Conservation (phyloP, 2,797 vertebrate genomes). For the Chiloscyllium punctatum region DNA sequence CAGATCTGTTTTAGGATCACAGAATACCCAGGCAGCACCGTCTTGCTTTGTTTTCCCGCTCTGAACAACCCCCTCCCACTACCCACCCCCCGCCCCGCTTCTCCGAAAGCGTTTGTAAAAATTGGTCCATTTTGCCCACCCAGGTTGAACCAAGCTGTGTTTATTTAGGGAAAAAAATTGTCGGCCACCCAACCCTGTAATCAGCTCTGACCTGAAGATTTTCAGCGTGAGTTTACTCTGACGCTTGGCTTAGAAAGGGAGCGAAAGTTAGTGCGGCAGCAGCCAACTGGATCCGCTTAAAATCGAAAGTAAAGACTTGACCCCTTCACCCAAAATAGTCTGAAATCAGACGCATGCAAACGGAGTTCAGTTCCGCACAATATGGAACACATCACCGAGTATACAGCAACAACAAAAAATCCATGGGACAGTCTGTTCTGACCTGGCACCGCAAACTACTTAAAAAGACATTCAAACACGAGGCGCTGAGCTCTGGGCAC, state of each 20-base stretch:
- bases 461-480: not conserved
- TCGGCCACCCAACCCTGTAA: slow-evolving; percentile 44
- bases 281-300: not conserved
- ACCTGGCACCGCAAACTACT: not conserved
- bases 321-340: slow-evolving; percentile 17
- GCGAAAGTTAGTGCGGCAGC: not conserved
- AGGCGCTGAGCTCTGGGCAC: not conserved
- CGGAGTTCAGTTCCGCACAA: not conserved
- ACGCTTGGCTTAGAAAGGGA: slow-evolving; percentile 20
- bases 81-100: too few species aligned
- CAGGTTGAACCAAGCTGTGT: slow-evolving; percentile 52
- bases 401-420: not conserved
- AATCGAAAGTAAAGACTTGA: slow-evolving; percentile 33
- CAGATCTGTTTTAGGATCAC: not conserved
- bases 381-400: not conserved
- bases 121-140: slow-evolving; percentile 54
- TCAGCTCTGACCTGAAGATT: slow-evolving; percentile 33
- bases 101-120: slow-evolving; percentile 41
- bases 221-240: slow-evolving; percentile 13
- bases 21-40: too few species aligned
- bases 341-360: slow-evolving; percentile 13
- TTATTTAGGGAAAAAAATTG: slow-evolving; percentile 46
- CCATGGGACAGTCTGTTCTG: not conserved
- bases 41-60: not conserved
- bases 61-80: too few species aligned